Conservation (phyloP, 2,888 invertebrate genomes). For the Acheta domesticus region DNA sequence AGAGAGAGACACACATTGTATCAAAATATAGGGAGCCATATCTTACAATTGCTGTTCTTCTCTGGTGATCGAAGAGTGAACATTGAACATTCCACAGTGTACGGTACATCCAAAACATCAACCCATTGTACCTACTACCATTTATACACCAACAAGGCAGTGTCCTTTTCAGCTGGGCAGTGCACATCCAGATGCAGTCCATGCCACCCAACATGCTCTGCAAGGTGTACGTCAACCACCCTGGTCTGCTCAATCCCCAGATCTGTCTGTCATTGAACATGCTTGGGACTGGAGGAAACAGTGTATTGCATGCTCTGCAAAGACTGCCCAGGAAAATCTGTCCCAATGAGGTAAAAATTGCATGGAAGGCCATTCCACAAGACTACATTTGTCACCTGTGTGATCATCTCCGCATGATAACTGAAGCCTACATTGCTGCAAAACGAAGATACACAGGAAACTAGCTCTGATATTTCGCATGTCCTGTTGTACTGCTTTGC, state of each 20-base stretch:
- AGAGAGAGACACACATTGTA: neutral
- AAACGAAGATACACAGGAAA: no score
- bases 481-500: no score
- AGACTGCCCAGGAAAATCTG: neutral
- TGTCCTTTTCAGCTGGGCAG: neutral
- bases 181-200: neutral
- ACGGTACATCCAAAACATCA: neutral
- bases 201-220: neutral
- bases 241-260: conserved; percentile 18
- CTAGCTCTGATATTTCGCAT: no score
- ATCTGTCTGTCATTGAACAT: conserved; percentile 31
- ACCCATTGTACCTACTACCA: neutral
- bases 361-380: neutral
- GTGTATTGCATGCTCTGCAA: neutral
- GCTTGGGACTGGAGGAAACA: conserved; percentile 26
- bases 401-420: neutral
- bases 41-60: neutral
- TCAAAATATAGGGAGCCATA: neutral
- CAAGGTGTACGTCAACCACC: neutral
- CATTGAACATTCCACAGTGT: no score
- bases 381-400: neutral
- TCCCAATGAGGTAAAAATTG: neutral
- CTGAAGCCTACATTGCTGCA: no score
- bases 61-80: neutral
- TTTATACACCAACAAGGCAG: neutral